Conservation (phyloP, 2,113 vertebrate species). For the Poecilia latipinna region DNA sequence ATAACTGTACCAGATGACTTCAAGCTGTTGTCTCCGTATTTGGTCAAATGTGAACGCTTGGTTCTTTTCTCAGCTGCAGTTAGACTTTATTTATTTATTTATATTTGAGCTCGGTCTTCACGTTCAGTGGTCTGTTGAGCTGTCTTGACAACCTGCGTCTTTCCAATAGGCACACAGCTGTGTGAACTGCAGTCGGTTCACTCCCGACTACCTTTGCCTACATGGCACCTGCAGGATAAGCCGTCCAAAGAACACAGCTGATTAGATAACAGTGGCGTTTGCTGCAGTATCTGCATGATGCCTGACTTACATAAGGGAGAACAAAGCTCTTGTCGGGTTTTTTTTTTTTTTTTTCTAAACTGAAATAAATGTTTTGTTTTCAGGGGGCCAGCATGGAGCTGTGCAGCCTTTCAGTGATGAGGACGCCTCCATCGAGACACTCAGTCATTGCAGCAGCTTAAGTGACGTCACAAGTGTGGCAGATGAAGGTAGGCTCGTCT, state of each 20-base stretch:
- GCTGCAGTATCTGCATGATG: conserved; percentile 21
- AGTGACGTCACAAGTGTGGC: conserved; percentile 91
- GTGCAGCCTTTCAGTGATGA: conserved; percentile 97
- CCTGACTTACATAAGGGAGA: conserved; percentile 43
- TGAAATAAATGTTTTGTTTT: background rate
- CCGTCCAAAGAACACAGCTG: background rate
- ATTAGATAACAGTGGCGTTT: conserved; percentile 53
- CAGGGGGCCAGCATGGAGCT: conserved; percentile 89
- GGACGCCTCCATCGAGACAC: conserved; percentile 95
- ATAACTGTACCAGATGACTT: background rate
- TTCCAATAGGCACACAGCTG: conserved; percentile 6
- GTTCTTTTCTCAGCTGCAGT: background rate
- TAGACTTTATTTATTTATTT: background rate
- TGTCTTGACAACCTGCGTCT: conserved; percentile 3
- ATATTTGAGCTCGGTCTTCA: background rate
- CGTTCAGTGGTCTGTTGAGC: background rate
- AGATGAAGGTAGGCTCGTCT: conserved; percentile 86
- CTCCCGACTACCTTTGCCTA: conserved; percentile 5
- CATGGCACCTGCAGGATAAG: conserved; percentile 8
- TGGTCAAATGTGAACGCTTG: background rate
- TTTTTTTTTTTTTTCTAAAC: background rate
- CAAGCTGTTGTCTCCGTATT: background rate
- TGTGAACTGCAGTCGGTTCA: conserved; percentile 25
- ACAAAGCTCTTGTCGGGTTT: background rate
- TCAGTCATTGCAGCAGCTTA: conserved; percentile 97